Evolutionary conservation across 1,140 invertebrate species (phyloP), one percentile per base, ranked within the genome.

Genomic region (Aleiodes sp.): DNA sequence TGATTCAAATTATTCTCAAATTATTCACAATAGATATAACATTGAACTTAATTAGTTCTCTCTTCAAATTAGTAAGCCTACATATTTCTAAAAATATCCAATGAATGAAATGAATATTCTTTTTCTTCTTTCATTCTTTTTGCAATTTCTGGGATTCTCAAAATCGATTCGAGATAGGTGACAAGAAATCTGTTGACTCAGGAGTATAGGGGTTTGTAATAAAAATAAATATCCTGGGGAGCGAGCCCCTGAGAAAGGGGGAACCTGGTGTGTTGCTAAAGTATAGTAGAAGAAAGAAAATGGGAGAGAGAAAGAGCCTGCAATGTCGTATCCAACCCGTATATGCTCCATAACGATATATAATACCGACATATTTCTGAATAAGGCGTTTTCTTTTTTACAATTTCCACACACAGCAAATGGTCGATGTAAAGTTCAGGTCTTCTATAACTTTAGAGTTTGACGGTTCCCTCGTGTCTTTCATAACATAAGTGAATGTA

Each of bases 181-280:
- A 78, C 70, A 76, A 77, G 65, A 75, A 78, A 80, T 78, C 76
- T 78, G 78, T 80, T 80, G 77, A 80, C 78, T 79, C 78, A 77
- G 75, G 70, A 74, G 70, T 68, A 76, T 74, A 72, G 70, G 68
- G 72, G 68, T 35, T 70, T 39, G 78, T 73, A 80, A 80, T 80
- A 80, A 80, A 78, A 80, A 80, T 80, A 80, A 80, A 80, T 80
- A 79, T 80, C 79, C 71, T 64, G 33, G 56, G 39, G 37, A 61
- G 29, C 37, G 59, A 52, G 67, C 46, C 33, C 33, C 12, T 46
- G 39, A 21, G 52, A 12, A 33, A 37, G 19, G 31, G 43, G 24
- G 57, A 29, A 16, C 46, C 24, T 64, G 70, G 69, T 70, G 65
- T 59, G 72, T 65, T 39, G 41, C 9, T 72, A 71, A 76, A 74